A percentile compares a stretch with the other conserved stretches of the same genome.
These are phyloP conservation scores for Nymphicus hollandicus DNA, from an alignment of 2,113 vertebrate species.

Conservation along the genomic window DNA sequence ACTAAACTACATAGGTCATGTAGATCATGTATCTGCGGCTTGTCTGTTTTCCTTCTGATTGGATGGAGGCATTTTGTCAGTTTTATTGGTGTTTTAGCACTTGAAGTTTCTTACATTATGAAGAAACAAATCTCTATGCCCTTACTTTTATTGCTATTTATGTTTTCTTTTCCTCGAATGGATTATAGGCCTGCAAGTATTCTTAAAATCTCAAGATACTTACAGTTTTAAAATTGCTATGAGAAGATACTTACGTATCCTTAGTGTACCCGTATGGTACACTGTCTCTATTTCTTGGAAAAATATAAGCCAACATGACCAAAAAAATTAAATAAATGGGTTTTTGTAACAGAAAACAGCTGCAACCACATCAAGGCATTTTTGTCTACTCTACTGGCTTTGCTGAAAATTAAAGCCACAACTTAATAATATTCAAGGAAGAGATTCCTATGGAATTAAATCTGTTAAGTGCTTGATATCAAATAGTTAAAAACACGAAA, in stretches of 20 bases:
- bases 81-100: not conserved
- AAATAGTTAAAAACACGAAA: slow-evolving; percentile 55
- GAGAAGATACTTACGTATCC: not conserved
- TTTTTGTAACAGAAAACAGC: slow-evolving; percentile 56
- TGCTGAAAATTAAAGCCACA: slow-evolving; percentile 58
- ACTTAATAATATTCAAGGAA: slow-evolving; percentile 31
- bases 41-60: not conserved
- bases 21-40: not conserved
- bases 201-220: not conserved
- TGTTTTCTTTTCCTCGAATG: not conserved
- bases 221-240: not conserved
- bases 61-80: not conserved
- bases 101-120: not conserved
- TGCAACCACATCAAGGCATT: slow-evolving; percentile 69
- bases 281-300: not conserved
- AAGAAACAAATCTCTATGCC: not conserved
- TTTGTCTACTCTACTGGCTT: slow-evolving; percentile 41
- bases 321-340: not conserved
- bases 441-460: slow-evolving; percentile 35
- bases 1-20: not conserved
- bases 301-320: not conserved
- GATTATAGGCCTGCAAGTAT: not conserved
- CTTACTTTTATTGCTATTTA: not conserved
- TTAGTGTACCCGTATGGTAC: not conserved
- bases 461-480: slow-evolving; percentile 39